Conservation (phyloP, 2,888 invertebrate species). For the Desoria tigrina region DNA sequence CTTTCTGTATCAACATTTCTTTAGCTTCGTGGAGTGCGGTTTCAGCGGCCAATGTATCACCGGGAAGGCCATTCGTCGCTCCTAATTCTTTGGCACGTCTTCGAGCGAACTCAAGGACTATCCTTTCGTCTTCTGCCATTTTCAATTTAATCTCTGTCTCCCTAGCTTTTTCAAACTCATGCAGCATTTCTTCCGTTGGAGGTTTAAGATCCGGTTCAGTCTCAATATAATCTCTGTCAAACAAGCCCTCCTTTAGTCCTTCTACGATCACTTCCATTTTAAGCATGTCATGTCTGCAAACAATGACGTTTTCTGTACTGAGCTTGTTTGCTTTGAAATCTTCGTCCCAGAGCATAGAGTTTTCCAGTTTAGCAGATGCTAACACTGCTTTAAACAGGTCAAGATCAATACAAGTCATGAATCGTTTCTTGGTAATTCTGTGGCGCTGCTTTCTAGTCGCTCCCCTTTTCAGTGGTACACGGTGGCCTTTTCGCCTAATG, state of each 20-base stretch:
- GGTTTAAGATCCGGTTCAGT: too few relatives aligned
- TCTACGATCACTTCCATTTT: slow-evolving; percentile 1
- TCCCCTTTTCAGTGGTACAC: too few relatives aligned
- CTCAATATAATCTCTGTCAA: neutral
- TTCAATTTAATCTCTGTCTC: neutral
- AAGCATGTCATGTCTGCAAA: neutral
- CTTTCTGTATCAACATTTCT: neutral
- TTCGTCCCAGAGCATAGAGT: neutral
- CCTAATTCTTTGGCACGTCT: neutral
- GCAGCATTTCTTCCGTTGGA: neutral
- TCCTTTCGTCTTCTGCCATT: neutral
- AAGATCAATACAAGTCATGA: neutral
- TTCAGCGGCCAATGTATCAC: neutral
- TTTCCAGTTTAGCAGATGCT: neutral
- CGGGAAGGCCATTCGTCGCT: too few relatives aligned
- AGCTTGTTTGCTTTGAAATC: neutral
- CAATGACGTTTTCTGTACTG: neutral
- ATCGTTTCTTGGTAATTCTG: slow-evolving; percentile 3
- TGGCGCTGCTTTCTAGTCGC: neutral
- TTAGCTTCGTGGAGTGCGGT: neutral
- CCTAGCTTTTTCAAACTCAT: neutral
- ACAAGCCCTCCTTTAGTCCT: neutral
- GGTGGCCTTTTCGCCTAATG: too few relatives aligned
- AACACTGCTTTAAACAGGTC: neutral
- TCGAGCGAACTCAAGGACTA: neutral